A percentile compares a stretch with the other conserved stretches of the same genome.
Evolutionary conservation across 2,113 vertebrate genomes (phyloP).

Genomic region (rabbit (Oryctolagus cuniculus)): mOryCun1.1 NC_091453.1:30110501-30111000

Average conservation of each 20-base stretch:
- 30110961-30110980: slow-evolving; percentile 15
- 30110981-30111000: slow-evolving; percentile 43
- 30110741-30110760: not conserved
- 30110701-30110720: not conserved
- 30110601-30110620: not conserved
- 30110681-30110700: slow-evolving; percentile 60
- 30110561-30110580: not conserved
- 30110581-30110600: not conserved
- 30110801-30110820: not conserved
- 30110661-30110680: slow-evolving; percentile 1
- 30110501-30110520: not conserved
- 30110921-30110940: not conserved
- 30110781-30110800: slow-evolving; percentile 60
- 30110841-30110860: slow-evolving; percentile 59
- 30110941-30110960: not conserved
- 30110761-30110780: slow-evolving; percentile 51
- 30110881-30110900: slow-evolving; percentile 55
- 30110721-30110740: not conserved
- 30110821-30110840: slow-evolving; percentile 52
- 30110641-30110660: not conserved
- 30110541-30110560: slow-evolving; percentile 45
- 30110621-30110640: slow-evolving; percentile 13
- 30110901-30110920: not conserved
- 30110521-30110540: slow-evolving; percentile 13
- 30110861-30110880: slow-evolving; percentile 53